These are phyloP conservation scores for Cheilosia pagana DNA, from an alignment of 2,888 invertebrate genomes.

Conservation along the genomic window DNA sequence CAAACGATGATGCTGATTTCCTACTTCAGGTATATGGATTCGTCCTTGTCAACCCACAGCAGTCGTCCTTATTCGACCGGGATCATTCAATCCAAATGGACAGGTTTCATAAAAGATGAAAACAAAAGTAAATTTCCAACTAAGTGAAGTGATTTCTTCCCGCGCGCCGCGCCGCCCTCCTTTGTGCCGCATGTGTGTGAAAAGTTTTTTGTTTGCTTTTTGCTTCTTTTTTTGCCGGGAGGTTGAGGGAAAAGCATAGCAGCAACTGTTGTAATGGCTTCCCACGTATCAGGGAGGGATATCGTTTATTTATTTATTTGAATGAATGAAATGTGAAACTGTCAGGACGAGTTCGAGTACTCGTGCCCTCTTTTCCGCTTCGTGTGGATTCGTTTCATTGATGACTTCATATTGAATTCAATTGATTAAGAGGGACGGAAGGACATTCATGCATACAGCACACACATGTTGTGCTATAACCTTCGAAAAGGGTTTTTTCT, in stretches of 20 bases:
- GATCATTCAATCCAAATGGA: slow-evolving; percentile 66
- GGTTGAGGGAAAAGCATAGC: background rate
- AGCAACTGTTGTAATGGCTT: slow-evolving; percentile 37
- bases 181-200: slow-evolving; percentile 41
- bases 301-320: slow-evolving; percentile 70
- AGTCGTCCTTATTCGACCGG: slow-evolving; percentile 59
- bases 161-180: background rate
- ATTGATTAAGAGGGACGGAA: slow-evolving; percentile 59
- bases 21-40: slow-evolving; percentile 13
- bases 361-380: slow-evolving; percentile 56
- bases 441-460: slow-evolving; percentile 28
- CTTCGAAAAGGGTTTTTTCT: slow-evolving; percentile 24
- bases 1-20: slow-evolving; percentile 55
- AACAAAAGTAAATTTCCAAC: slow-evolving; percentile 66
- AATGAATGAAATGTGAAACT: slow-evolving; percentile 69
- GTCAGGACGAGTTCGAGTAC: slow-evolving; percentile 53
- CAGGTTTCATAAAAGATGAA: slow-evolving; percentile 71
- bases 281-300: slow-evolving; percentile 50
- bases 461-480: slow-evolving; percentile 29
- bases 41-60: slow-evolving; percentile 60
- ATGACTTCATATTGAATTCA: slow-evolving; percentile 69
- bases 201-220: slow-evolving; percentile 38
- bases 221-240: background rate
- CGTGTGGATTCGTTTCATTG: slow-evolving; percentile 55
- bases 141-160: slow-evolving; percentile 68